Percentiles rank a stretch among this genome's conserved stretches.
These are phyloP conservation scores for Tylochromis polylepis DNA, from an alignment of 2,113 vertebrate species.

Conservation along the genomic window DNA sequence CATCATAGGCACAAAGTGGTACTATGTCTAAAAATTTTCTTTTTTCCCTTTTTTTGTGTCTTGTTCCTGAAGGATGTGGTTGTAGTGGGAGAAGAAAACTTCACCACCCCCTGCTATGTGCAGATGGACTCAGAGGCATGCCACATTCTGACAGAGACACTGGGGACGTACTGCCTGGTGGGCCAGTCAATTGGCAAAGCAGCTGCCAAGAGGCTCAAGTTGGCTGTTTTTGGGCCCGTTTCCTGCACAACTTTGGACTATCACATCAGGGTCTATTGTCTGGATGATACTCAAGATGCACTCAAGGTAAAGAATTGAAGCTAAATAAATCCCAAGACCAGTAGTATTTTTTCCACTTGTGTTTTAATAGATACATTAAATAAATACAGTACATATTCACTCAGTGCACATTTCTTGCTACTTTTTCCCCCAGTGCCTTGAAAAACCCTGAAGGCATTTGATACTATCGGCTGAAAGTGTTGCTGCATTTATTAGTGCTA, in stretches of 20 bases:
- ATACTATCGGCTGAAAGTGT: background rate
- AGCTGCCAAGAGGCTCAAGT: conserved; percentile 86
- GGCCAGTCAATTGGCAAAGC: conserved; percentile 87
- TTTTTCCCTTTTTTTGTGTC: conserved; percentile 5
- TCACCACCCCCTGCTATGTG: conserved; percentile 91
- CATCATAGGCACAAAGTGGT: background rate
- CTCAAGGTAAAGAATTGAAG: conserved; percentile 78
- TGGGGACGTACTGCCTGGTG: conserved; percentile 87
- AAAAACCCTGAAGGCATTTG: background rate
- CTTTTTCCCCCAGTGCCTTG: background rate
- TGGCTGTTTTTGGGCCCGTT: conserved; percentile 87
- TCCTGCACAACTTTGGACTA: conserved; percentile 88
- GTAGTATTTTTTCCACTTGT: background rate
- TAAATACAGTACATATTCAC: background rate
- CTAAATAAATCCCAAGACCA: background rate
- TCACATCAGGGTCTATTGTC: conserved; percentile 89
- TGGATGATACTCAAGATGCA: conserved; percentile 90
- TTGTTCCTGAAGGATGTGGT: conserved; percentile 81
- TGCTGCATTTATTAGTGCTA: background rate
- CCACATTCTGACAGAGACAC: conserved; percentile 89
- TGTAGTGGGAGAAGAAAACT: conserved; percentile 90
- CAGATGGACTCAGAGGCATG: conserved; percentile 90
- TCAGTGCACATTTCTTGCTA: too few species aligned
- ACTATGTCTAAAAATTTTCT: background rate
- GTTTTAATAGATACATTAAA: background rate